These are phyloP conservation scores for Stegostoma tigrinum DNA, from an alignment of 2,113 vertebrate species.

Conservation along the genomic window DNA sequence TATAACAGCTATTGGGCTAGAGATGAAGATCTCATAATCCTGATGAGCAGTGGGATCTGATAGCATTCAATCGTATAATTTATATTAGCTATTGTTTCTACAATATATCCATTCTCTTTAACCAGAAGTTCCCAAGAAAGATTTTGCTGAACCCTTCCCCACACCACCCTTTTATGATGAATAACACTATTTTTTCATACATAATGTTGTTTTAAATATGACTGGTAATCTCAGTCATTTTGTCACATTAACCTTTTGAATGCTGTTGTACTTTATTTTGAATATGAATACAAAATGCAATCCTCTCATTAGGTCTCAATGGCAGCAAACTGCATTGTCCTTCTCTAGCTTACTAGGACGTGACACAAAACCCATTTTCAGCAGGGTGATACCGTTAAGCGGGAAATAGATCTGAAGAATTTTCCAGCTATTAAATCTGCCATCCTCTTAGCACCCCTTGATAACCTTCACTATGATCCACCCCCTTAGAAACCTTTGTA, in stretches of 20 bases:
- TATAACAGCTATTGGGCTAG: slow-evolving; percentile 1
- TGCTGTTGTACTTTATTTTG: neutral
- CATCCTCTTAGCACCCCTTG: neutral
- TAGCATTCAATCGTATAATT: neutral
- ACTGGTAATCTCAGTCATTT: neutral
- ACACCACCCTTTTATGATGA: neutral
- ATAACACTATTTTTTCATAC: neutral
- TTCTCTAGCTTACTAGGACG: neutral
- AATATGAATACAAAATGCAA: neutral
- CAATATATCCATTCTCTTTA: neutral
- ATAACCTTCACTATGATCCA: neutral
- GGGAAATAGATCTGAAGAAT: neutral
- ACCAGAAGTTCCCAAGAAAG: neutral
- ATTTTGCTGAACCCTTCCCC: neutral
- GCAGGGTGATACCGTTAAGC: neutral
- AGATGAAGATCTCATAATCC: slow-evolving; percentile 12
- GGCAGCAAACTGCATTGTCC: neutral
- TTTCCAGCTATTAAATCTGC: neutral
- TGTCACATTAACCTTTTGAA: neutral
- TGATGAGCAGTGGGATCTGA: slow-evolving; percentile 1
- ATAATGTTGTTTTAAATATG: neutral
- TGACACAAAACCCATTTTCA: neutral
- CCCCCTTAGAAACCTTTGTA: neutral
- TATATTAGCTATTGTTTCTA: neutral
- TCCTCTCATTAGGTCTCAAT: neutral